Evolutionary conservation across 2,797 vertebrate genomes (phyloP), one percentile per base, ranked within the genome.

Genomic region (Sebastes ruberrimus): DNA sequence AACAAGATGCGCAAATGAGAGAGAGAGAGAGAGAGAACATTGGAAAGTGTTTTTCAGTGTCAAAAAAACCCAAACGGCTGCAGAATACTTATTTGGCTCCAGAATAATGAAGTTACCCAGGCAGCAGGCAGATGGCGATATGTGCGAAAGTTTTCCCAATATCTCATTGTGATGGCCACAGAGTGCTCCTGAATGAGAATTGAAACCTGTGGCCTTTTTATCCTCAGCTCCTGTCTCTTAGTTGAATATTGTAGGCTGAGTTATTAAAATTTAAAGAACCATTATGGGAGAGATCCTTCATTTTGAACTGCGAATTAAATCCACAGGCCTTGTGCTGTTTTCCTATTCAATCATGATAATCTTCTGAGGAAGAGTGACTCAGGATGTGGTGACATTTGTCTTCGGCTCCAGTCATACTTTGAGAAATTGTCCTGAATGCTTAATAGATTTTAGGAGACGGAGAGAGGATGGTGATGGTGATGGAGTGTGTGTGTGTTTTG

Each of bases 81-180:
- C 89, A 81, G 86, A 88, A 85, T 90, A 87, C 77, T 89, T 85
- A 89, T 86, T 63, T 27, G 49, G 52, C 74, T 72, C 82, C 55
- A 38, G 52, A 61, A 71, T 20, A 32, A 71, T 87, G 93, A 85
- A 91, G 20, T 90, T 83, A 83, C 84, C 5, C 59, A 4, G 49
- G 20, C 83, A 76, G 81, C 94, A 94, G 94, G 92, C 90, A 96
- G 96, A 88, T 95, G 96, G 96, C 95, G 94, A 84, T 86, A 72
- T 93, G 90, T 38, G 88, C 89, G 90, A 93, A 42, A 64, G 18
- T 90, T 88, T 82, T 61, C 87, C 87, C 88, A 82, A 62, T 83
- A 73, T 83, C 83, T 88, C 80, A 83, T 71, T 71, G 80, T 52
- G 61, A 87, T 86, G 76, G 78, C 78, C 73, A 68, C 49, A 53